Evolutionary conservation across 2,888 invertebrate genomes (phyloP).

Genomic region (Helleia helle): DNA sequence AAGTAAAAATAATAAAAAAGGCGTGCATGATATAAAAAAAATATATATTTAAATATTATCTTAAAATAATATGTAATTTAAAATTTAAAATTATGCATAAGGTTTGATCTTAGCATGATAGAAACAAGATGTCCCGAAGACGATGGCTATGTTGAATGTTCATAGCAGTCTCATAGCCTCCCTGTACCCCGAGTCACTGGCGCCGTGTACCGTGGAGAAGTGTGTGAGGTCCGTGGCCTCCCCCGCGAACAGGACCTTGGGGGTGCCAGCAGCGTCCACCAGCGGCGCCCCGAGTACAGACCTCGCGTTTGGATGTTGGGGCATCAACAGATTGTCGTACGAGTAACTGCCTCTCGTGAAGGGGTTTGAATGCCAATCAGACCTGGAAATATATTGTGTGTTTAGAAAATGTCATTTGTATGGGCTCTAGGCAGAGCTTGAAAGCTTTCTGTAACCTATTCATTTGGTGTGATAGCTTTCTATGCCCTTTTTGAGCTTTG

Average conservation of each 20-base stretch:
- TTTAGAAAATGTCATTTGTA: not conserved
- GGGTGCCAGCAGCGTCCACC: constrained; percentile 44
- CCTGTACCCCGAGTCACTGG: constrained; percentile 77
- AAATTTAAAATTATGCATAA: too few relatives aligned
- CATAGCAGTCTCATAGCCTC: constrained; percentile 62
- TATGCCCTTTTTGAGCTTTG: too few relatives aligned
- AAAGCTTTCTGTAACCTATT: too few relatives aligned
- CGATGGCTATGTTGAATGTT: too few relatives aligned
- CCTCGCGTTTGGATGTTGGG: constrained; percentile 60
- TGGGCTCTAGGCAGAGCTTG: too few relatives aligned
- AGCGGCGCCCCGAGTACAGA: constrained; percentile 75
- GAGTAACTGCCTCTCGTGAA: constrained; percentile 83
- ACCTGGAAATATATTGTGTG: constrained; percentile 50
- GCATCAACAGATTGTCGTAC: constrained; percentile 69
- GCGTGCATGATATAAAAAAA: too few relatives aligned
- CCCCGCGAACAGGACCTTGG: constrained; percentile 75
- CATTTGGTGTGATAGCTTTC: too few relatives aligned
- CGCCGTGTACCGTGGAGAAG: constrained; percentile 84
- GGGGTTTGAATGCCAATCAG: constrained; percentile 80
- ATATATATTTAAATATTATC: too few relatives aligned
- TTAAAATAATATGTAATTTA: too few relatives aligned
- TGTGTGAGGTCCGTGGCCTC: constrained; percentile 71
- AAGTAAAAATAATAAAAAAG: too few relatives aligned
- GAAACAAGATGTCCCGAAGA: too few relatives aligned
- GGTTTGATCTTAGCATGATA: too few relatives aligned